Evolutionary conservation across 2,888 invertebrate genomes (phyloP).

Genomic region (Sipha maydis): DNA sequence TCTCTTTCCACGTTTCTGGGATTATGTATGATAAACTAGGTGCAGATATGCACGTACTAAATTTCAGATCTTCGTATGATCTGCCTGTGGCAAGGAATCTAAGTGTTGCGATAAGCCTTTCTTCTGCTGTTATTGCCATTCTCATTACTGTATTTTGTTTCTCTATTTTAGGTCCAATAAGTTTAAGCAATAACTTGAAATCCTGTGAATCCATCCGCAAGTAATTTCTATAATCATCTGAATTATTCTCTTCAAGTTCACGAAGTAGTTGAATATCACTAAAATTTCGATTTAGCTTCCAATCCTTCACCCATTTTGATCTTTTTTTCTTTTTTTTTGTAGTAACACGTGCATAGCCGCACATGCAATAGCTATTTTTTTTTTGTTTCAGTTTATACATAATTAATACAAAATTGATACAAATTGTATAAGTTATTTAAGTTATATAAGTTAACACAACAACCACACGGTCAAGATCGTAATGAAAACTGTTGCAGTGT

Average conservation of each 20-base stretch:
- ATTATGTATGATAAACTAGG: too few species aligned
- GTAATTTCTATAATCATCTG: constrained; percentile 6
- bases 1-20: neutral
- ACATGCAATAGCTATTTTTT: too few species aligned
- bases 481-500: too few species aligned
- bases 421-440: too few species aligned
- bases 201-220: neutral
- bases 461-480: too few species aligned
- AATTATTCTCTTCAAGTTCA: neutral
- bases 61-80: neutral
- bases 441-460: too few species aligned
- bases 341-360: too few species aligned
- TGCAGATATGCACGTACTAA: neutral
- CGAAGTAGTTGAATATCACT: neutral
- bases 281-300: too few species aligned
- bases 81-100: neutral
- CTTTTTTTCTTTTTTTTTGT: too few species aligned
- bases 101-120: constrained; percentile 4
- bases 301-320: too few species aligned
- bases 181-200: neutral
- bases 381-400: too few species aligned
- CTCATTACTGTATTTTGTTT: constrained; percentile 10
- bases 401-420: too few species aligned
- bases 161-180: neutral
- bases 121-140: neutral